Evolutionary conservation across 2,888 invertebrate species (phyloP).

Genomic region (Strigamia crassipes): DNA sequence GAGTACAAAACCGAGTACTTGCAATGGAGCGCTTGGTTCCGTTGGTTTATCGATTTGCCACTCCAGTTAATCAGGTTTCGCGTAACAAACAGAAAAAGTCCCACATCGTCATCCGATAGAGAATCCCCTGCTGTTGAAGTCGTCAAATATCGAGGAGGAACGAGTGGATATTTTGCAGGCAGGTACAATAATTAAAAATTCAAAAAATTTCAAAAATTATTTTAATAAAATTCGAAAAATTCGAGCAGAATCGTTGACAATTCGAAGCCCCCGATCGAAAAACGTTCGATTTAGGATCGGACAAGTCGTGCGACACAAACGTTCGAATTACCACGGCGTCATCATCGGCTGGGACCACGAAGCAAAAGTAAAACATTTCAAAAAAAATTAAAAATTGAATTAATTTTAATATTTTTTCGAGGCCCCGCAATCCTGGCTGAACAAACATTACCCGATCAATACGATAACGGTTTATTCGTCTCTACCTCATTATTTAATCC

Average conservation of each 20-base stretch:
- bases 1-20: constrained; percentile 56
- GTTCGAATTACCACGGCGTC: constrained; percentile 62
- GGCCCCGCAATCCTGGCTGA: constrained; percentile 62
- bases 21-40: constrained; percentile 56
- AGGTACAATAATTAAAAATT: background rate
- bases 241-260: constrained; percentile 55
- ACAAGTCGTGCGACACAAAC: constrained; percentile 63
- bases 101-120: constrained; percentile 53
- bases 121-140: constrained; percentile 62
- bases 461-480: background rate
- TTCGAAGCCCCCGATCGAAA: constrained; percentile 58
- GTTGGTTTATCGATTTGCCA: constrained; percentile 55
- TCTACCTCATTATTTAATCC: constrained; percentile 63
- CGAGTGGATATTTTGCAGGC: constrained; percentile 59
- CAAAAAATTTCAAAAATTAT: too few species aligned
- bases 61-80: constrained; percentile 31
- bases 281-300: constrained; percentile 62
- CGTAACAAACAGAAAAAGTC: background rate
- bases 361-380: constrained; percentile 60
- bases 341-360: constrained; percentile 62
- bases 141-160: constrained; percentile 55
- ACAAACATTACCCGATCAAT: constrained; percentile 56
- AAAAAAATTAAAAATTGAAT: constrained; percentile 49
- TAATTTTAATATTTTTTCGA: constrained; percentile 49
- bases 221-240: background rate